phyloP scores from a whole-genome alignment of 2,888 invertebrate genomes.

The Sminthurides aquaticus region DNA sequence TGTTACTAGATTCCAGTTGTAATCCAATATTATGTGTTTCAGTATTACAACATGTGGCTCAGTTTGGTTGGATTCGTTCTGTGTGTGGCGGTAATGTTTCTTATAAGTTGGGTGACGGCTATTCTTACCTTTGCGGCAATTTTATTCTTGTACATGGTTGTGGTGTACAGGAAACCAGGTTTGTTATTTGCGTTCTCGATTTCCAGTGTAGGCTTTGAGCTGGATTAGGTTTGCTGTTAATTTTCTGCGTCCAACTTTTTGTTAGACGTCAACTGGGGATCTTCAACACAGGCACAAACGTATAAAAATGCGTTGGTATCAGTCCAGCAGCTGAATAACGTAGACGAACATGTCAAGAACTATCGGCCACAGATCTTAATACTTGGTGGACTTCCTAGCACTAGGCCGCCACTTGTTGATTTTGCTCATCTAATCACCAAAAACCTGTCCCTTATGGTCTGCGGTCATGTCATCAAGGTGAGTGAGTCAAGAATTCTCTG shows the following conservation, averaged over 20 bases:
- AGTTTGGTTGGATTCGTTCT: constrained; percentile 74
- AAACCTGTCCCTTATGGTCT: constrained; percentile 78
- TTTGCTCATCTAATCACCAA: constrained; percentile 87
- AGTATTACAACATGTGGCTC: constrained; percentile 95
- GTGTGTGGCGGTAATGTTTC: constrained; percentile 63
- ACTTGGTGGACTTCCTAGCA: constrained; percentile 72
- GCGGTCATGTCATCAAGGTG: constrained; percentile 63
- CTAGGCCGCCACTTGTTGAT: constrained; percentile 81
- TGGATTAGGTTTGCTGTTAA: constrained; percentile 26
- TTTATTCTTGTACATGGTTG: constrained; percentile 79
- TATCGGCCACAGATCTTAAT: constrained; percentile 89
- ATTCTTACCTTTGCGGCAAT: constrained; percentile 76
- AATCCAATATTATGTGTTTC: too few species aligned
- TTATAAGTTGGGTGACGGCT: constrained; percentile 58
- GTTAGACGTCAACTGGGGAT: constrained; percentile 96
- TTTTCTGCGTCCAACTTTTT: not conserved
- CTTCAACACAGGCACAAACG: constrained; percentile 90
- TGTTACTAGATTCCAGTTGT: not conserved
- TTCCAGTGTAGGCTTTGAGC: too few species aligned
- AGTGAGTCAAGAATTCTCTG: not conserved
- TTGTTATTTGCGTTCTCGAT: too few species aligned
- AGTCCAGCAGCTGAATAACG: constrained; percentile 62
- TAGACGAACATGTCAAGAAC: constrained; percentile 95
- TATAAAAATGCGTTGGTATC: constrained; percentile 85
- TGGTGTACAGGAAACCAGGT: constrained; percentile 91